phyloP scores from a whole-genome alignment of 2,888 invertebrate species.

The Limenitis camilla region DNA sequence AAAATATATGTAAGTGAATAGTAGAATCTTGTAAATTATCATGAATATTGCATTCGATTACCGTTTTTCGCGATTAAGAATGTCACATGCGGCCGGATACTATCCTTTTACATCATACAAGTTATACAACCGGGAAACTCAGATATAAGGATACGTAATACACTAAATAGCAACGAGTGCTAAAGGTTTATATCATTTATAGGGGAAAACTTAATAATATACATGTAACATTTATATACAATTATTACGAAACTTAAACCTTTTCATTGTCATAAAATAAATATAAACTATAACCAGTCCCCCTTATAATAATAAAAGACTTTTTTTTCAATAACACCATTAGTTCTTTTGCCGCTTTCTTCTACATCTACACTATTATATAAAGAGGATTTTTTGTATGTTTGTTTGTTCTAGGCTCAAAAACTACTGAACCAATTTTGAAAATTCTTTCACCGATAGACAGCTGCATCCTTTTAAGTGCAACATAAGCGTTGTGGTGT shows the following conservation, averaged over 20 bases:
- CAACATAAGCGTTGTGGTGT: too few relatives aligned
- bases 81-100: constrained; percentile 11
- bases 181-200: too few relatives aligned
- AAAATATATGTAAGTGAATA: neutral
- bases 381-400: too few relatives aligned
- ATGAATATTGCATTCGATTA: neutral
- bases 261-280: constrained; percentile 12
- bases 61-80: constrained; percentile 6
- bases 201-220: neutral
- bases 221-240: neutral
- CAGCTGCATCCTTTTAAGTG: too few relatives aligned
- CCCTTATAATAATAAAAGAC: constrained; percentile 3
- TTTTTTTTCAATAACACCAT: constrained; percentile 7
- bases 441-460: too few relatives aligned
- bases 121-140: constrained; percentile 3
- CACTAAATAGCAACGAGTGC: neutral
- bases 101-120: constrained; percentile 8
- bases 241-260: too few relatives aligned
- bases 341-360: constrained; percentile 6
- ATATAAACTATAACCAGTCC: constrained; percentile 3
- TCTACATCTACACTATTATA: too few relatives aligned
- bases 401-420: too few relatives aligned
- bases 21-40: neutral
- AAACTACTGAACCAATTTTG: too few relatives aligned
- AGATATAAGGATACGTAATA: neutral